Evolutionary conservation across 1,140 invertebrate species (phyloP).

Genomic region (Eubasilissa regina): DNA sequence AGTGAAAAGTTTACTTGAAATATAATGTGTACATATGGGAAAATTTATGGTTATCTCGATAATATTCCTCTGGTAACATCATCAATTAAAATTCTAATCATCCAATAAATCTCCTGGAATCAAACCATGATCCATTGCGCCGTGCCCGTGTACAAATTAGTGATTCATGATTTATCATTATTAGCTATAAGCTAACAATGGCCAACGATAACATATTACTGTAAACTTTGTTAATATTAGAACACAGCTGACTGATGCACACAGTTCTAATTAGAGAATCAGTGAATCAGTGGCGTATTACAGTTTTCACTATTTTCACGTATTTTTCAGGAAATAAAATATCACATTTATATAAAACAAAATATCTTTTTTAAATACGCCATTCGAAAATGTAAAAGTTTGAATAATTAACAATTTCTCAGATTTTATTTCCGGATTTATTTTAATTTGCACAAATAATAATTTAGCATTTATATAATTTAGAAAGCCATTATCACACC

Average conservation of each 20-base stretch:
- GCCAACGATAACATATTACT: slow-evolving; percentile 38
- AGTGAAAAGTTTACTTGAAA: not conserved
- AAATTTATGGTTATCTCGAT: not conserved
- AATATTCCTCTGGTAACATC: not conserved
- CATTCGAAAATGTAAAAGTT: not conserved
- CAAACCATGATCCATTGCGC: slow-evolving; percentile 43
- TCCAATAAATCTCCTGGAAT: slow-evolving; percentile 38
- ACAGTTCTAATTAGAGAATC: not conserved
- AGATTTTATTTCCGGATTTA: no score
- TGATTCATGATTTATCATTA: slow-evolving; percentile 45
- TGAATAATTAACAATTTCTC: no score
- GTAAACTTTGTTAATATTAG: slow-evolving; percentile 35
- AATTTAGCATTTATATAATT: slow-evolving; percentile 10
- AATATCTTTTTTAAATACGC: not conserved
- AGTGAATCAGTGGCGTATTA: not conserved
- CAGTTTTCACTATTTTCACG: not conserved
- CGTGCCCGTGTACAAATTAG: slow-evolving; percentile 40
- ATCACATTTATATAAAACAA: no score
- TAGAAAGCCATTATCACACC: slow-evolving; percentile 22
- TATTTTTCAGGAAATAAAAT: no score
- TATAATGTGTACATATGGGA: not conserved
- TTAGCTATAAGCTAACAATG: slow-evolving; percentile 34
- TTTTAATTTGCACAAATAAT: not conserved
- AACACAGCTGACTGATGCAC: slow-evolving; percentile 15
- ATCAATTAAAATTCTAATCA: slow-evolving; percentile 46